Evolutionary conservation across 2,888 invertebrate species (phyloP).

Genomic region (Aromia moschata): DNA sequence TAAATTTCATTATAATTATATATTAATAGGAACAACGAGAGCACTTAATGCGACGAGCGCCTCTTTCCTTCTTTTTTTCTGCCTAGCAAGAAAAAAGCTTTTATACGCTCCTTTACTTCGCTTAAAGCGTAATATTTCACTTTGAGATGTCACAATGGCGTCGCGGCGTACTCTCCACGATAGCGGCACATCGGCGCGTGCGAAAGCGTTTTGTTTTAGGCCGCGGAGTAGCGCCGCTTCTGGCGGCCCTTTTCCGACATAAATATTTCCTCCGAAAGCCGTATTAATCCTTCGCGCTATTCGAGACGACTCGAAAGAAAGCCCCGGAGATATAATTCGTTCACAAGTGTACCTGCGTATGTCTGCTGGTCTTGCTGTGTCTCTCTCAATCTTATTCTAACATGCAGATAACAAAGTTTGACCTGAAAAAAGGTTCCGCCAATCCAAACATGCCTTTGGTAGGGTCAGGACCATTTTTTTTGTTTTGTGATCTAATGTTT

Average conservation of each 20-base stretch:
- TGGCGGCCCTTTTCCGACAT: conserved; percentile 12
- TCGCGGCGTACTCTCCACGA: conserved; percentile 9
- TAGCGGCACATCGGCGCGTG: conserved; percentile 11
- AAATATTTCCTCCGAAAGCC: conserved; percentile 12
- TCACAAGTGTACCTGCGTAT: too few species aligned
- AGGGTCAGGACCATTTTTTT: too few species aligned
- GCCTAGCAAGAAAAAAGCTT: conserved; percentile 13
- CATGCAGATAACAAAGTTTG: too few species aligned
- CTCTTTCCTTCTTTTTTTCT: too few species aligned
- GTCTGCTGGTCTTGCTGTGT: too few species aligned
- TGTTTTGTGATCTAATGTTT: too few species aligned
- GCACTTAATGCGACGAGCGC: background rate
- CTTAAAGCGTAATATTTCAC: conserved; percentile 14
- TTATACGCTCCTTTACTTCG: conserved; percentile 6
- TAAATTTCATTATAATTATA: conserved; percentile 1
- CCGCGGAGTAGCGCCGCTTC: conserved; percentile 5
- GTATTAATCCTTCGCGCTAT: conserved; percentile 9
- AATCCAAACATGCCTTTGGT: too few species aligned
- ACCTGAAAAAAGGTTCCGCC: too few species aligned
- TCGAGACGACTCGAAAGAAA: background rate
- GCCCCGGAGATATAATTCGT: conserved; percentile 1
- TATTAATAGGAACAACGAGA: conserved; percentile 1
- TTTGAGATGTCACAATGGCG: conserved; percentile 10
- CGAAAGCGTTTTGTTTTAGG: conserved; percentile 17
- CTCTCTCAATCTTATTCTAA: too few species aligned